phyloP scores from a whole-genome alignment of 2,113 vertebrate genomes.

The Protomyctophum bolini region DNA sequence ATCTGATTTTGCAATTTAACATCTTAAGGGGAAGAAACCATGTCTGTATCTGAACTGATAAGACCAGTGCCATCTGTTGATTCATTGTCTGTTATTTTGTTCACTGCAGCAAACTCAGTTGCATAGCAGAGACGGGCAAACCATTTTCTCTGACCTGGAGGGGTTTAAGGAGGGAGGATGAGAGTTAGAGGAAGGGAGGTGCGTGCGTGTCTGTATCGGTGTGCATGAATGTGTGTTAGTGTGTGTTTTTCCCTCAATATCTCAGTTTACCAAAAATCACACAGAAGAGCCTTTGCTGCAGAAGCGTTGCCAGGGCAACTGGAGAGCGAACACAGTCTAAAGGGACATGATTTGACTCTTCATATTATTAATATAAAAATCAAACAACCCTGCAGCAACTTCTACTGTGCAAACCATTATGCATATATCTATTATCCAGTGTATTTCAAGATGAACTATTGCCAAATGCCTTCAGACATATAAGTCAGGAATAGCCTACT shows the following conservation, averaged over 20 bases:
- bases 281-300: conserved; percentile 80
- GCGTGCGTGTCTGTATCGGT: not conserved
- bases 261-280: conserved; percentile 68
- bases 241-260: conserved; percentile 35
- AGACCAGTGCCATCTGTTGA: conserved; percentile 47
- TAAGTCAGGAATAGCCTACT: not conserved
- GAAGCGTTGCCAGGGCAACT: conserved; percentile 92
- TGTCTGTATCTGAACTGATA: conserved; percentile 2
- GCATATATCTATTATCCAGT: not conserved
- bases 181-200: conserved; percentile 4
- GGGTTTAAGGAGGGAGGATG: not conserved
- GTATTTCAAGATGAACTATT: conserved; percentile 17
- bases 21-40: not conserved
- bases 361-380: too few relatives aligned
- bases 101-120: conserved; percentile 17
- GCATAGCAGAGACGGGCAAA: conserved; percentile 36
- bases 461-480: not conserved
- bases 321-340: conserved; percentile 68
- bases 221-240: not conserved
- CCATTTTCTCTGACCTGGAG: conserved; percentile 36
- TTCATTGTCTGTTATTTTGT: conserved; percentile 8
- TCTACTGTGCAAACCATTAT: conserved; percentile 6
- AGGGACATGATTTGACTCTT: too few relatives aligned
- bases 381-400: not conserved
- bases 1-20: not conserved